A percentile compares a stretch with the other conserved stretches of the same genome.
phyloP scores from a whole-genome alignment of 2,888 invertebrate species.

The Pemphredon lugubris region DNA sequence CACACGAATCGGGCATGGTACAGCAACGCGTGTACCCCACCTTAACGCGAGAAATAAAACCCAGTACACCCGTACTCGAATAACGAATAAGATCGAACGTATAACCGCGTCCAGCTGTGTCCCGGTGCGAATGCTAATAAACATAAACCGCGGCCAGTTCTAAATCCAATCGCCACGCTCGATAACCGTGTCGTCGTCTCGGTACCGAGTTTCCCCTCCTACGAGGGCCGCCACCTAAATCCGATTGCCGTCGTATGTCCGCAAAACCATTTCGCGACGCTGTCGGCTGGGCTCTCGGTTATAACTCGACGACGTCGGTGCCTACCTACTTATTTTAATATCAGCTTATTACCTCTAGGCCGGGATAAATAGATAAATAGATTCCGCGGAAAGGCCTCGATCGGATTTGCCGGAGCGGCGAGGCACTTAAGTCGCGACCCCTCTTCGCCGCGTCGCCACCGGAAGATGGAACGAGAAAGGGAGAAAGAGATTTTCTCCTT shows the following conservation, averaged over 20 bases:
- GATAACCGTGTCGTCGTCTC: not conserved
- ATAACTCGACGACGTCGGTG: constrained; percentile 38
- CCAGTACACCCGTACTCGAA: no score
- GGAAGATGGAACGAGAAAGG: constrained; percentile 45
- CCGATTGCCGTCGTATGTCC: constrained; percentile 46
- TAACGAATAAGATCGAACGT: no score
- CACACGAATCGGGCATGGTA: no score
- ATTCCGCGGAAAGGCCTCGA: constrained; percentile 78
- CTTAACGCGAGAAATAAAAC: no score
- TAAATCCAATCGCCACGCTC: no score
- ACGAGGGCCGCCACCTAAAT: constrained; percentile 28
- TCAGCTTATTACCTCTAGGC: constrained; percentile 76
- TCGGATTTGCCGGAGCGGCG: constrained; percentile 76
- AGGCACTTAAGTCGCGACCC: constrained; percentile 71
- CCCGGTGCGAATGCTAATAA: no score
- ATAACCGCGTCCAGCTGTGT: no score
- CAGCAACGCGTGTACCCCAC: no score
- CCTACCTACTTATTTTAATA: constrained; percentile 79
- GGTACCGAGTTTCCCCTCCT: not conserved
- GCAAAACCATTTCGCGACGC: constrained; percentile 43
- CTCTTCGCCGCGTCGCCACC: constrained; percentile 48
- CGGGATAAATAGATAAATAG: constrained; percentile 80
- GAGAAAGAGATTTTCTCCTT: constrained; percentile 64
- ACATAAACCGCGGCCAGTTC: no score
- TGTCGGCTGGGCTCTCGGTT: constrained; percentile 49